phyloP scores from a whole-genome alignment of 2,888 invertebrate genomes.

The Aporophyla nigra region DNA sequence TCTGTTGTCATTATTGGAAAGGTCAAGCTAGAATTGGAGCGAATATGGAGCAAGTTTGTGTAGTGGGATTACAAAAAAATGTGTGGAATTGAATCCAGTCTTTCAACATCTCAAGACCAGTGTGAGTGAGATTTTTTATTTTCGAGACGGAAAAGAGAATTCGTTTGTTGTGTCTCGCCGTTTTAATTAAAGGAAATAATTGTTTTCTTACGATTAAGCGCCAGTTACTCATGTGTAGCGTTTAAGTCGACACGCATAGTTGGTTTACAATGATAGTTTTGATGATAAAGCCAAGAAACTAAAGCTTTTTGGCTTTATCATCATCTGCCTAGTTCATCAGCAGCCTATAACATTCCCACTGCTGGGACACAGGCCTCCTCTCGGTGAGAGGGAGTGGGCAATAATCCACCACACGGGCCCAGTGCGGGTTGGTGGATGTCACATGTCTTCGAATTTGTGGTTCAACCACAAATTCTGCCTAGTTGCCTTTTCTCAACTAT shows the following conservation, averaged over 20 bases:
- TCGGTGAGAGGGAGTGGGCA: too few species aligned
- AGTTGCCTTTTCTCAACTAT: too few species aligned
- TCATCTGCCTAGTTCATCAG: too few species aligned
- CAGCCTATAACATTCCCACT: too few species aligned
- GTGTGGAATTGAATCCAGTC: slow-evolving; percentile 66
- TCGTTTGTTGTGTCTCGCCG: slow-evolving; percentile 26
- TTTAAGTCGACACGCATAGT: too few species aligned
- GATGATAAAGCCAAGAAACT: not conserved
- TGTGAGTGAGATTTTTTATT: slow-evolving; percentile 61
- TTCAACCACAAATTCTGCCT: too few species aligned
- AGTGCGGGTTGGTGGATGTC: too few species aligned
- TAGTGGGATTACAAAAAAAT: slow-evolving; percentile 59
- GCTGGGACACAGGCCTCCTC: too few species aligned
- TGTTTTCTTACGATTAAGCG: slow-evolving; percentile 37
- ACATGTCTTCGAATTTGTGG: too few species aligned
- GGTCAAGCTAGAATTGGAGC: slow-evolving; percentile 71
- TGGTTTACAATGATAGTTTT: not conserved
- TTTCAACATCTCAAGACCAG: slow-evolving; percentile 62
- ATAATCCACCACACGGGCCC: too few species aligned
- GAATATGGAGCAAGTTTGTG: slow-evolving; percentile 72
- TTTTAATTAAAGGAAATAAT: slow-evolving; percentile 42
- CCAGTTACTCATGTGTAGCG: not conserved
- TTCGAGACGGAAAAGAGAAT: slow-evolving; percentile 45
- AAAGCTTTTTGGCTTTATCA: not conserved
- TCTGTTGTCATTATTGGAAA: slow-evolving; percentile 65